Evolutionary conservation across 2,888 invertebrate genomes (phyloP).

Genomic region (Unio pictorum): DNA sequence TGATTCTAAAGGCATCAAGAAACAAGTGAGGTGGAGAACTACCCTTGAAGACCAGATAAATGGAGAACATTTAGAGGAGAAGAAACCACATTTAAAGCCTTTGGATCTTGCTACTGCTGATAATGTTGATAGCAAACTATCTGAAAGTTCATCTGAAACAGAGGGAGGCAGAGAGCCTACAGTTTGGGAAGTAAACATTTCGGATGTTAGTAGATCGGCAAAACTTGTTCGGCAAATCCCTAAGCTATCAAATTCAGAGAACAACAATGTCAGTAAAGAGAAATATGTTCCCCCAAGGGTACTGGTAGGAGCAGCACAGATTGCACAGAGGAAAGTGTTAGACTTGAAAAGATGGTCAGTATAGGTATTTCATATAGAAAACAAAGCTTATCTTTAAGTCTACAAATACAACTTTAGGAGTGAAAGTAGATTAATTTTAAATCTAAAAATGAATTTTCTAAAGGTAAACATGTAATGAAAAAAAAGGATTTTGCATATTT

Average conservation of each 20-base stretch:
- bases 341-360: slow-evolving; percentile 60
- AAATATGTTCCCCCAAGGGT: slow-evolving; percentile 38
- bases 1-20: slow-evolving; percentile 10
- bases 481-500: no score
- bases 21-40: slow-evolving; percentile 19
- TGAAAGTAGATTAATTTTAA: no score
- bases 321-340: slow-evolving; percentile 52
- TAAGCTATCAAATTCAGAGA: background rate
- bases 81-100: no score
- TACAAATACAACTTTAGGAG: background rate
- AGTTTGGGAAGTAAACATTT: no score
- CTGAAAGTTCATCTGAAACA: background rate
- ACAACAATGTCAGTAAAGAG: slow-evolving; percentile 6
- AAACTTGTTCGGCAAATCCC: slow-evolving; percentile 3
- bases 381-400: no score
- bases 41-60: slow-evolving; percentile 3
- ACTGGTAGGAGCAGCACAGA: slow-evolving; percentile 40
- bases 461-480: no score
- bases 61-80: no score
- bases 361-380: background rate
- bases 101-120: no score
- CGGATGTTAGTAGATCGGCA: background rate
- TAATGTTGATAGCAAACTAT: background rate
- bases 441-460: no score
- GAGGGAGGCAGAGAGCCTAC: no score